These are phyloP conservation scores for Augochlora pura DNA, from an alignment of 1,140 invertebrate species.

Conservation along the genomic window DNA sequence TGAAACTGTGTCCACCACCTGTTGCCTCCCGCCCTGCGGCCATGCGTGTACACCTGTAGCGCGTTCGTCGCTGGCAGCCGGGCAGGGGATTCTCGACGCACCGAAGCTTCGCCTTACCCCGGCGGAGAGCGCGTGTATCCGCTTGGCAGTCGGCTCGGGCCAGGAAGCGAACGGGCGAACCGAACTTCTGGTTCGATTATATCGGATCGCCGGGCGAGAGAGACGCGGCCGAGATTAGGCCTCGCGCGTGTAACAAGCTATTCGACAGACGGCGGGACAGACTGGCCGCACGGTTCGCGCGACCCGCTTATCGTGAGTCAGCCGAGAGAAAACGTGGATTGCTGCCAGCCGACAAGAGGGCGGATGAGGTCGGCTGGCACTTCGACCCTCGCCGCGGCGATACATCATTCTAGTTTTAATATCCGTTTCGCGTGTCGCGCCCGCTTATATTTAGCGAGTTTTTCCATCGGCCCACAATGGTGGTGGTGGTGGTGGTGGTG, in stretches of 20 bases:
- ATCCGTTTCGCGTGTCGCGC: conserved; percentile 33
- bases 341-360: conserved; percentile 55
- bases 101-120: not conserved
- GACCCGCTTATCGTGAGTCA: conserved; percentile 55
- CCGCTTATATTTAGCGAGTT: conserved; percentile 33
- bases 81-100: no score
- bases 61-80: no score
- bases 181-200: not conserved
- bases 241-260: not conserved
- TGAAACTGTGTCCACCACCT: not conserved
- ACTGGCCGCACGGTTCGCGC: conserved; percentile 18
- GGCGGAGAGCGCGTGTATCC: no score
- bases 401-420: conserved; percentile 49
- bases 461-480: conserved; percentile 9
- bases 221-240: no score
- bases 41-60: no score
- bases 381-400: conserved; percentile 35
- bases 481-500: no score
- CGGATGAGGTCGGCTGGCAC: conserved; percentile 40
- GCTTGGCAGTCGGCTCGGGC: no score
- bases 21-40: not conserved
- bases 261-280: conserved; percentile 25
- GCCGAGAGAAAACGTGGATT: conserved; percentile 49
- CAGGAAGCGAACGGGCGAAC: no score
- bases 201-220: no score